A percentile compares a stretch with the other conserved stretches of the same genome.
Evolutionary conservation across 2,113 vertebrate genomes (phyloP).

Genomic region (Vombatus ursinus): DNA sequence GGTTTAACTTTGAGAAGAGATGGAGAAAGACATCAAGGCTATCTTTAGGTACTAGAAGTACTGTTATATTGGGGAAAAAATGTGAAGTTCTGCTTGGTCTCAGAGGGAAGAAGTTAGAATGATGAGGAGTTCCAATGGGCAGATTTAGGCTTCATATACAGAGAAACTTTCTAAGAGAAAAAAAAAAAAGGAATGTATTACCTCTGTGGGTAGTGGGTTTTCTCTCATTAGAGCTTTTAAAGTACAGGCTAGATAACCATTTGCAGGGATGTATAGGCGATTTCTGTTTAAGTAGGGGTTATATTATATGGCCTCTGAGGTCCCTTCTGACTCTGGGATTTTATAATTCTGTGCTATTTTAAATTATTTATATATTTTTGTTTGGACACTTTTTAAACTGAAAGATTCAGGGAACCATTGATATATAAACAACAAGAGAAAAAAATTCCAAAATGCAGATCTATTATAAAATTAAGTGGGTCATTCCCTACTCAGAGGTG

Average conservation of each 20-base stretch:
- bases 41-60: neutral
- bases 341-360: neutral
- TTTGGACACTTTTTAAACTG: neutral
- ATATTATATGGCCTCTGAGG: neutral
- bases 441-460: neutral
- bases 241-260: neutral
- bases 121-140: neutral
- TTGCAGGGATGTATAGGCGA: neutral
- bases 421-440: neutral
- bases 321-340: neutral
- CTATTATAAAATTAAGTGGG: neutral
- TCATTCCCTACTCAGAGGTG: neutral
- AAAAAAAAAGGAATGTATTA: neutral
- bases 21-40: neutral
- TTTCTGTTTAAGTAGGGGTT: neutral
- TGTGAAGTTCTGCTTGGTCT: neutral
- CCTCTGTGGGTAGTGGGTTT: neutral
- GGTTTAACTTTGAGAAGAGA: neutral
- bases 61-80: neutral
- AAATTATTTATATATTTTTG: neutral
- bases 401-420: neutral
- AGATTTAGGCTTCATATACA: neutral
- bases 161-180: neutral
- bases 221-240: neutral
- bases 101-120: neutral